These are phyloP conservation scores for Drosophila ironensis DNA, from an alignment of 1,140 invertebrate genomes.

Conservation along the genomic window DNA sequence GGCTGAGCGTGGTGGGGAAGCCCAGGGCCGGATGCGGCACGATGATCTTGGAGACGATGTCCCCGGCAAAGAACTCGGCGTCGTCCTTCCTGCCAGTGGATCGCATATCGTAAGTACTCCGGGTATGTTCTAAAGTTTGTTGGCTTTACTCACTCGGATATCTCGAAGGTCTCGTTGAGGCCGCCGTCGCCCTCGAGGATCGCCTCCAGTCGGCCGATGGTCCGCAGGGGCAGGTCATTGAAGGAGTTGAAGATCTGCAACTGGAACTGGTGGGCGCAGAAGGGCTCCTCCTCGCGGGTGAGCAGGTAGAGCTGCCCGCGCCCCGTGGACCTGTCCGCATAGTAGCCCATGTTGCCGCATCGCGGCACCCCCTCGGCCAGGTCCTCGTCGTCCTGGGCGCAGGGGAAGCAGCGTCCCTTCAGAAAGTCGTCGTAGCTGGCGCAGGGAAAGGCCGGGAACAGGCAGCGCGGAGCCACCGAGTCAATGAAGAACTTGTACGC, in stretches of 20 bases:
- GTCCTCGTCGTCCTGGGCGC: slow-evolving; percentile 81
- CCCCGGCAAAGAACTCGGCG: slow-evolving; percentile 88
- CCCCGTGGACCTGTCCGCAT: slow-evolving; percentile 91
- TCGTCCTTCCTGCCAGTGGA: slow-evolving; percentile 86
- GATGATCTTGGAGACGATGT: slow-evolving; percentile 89
- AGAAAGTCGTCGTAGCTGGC: slow-evolving; percentile 91
- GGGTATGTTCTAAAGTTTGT: no score
- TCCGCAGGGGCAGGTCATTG: slow-evolving; percentile 86
- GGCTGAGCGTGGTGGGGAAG: slow-evolving; percentile 87
- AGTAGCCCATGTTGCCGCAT: slow-evolving; percentile 97
- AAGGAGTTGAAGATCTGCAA: slow-evolving; percentile 90
- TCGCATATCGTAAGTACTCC: no score
- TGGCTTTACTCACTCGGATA: slow-evolving; percentile 91
- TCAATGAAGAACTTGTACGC: slow-evolving; percentile 97
- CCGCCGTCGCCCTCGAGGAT: slow-evolving; percentile 90
- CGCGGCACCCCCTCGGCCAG: slow-evolving; percentile 82
- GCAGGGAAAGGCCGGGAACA: slow-evolving; percentile 94
- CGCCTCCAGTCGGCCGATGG: slow-evolving; percentile 89
- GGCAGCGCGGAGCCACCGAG: slow-evolving; percentile 93
- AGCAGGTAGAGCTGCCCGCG: slow-evolving; percentile 92
- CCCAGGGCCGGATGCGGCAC: slow-evolving; percentile 93
- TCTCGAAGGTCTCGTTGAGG: slow-evolving; percentile 93
- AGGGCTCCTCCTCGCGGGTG: slow-evolving; percentile 95
- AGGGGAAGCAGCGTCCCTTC: slow-evolving; percentile 84
- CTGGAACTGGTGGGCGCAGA: slow-evolving; percentile 95